Conservation (phyloP, 2,113 vertebrate species). For the rat (Rattus norvegicus) region DNA sequence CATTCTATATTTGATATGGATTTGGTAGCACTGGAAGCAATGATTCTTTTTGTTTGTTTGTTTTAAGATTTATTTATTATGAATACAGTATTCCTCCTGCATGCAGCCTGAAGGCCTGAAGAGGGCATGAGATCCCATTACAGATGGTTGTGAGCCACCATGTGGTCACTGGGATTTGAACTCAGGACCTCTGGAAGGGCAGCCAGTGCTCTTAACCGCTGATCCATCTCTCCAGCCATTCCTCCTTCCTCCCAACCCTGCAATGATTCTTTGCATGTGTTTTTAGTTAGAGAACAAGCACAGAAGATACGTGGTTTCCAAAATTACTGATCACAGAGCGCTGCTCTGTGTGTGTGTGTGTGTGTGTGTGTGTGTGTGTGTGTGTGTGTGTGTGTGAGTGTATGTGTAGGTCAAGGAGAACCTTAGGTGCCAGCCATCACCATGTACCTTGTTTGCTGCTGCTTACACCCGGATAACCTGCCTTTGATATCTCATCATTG, state of each 20-base stretch:
- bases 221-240: too few species aligned
- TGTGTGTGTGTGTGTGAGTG: too few species aligned
- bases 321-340: conserved; percentile 56
- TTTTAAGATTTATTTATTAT: too few species aligned
- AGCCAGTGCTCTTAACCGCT: too few species aligned
- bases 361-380: not conserved
- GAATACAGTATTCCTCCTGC: too few species aligned
- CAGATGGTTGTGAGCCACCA: too few species aligned
- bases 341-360: not conserved
- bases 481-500: not conserved
- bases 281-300: conserved; percentile 61
- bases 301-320: conserved; percentile 60
- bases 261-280: conserved; percentile 52
- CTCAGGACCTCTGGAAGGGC: too few species aligned
- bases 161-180: too few species aligned
- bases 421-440: not conserved
- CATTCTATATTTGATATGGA: conserved; percentile 75
- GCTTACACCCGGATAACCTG: not conserved
- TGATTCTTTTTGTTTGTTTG: conserved; percentile 40
- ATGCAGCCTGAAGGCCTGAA: too few species aligned
- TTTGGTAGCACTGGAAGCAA: conserved; percentile 69
- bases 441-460: not conserved
- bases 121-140: too few species aligned
- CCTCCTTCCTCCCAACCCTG: too few species aligned
- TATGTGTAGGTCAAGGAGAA: not conserved